Evolutionary conservation across 2,113 vertebrate genomes (phyloP).

Genomic region (Nothoprocta perdicaria): DNA sequence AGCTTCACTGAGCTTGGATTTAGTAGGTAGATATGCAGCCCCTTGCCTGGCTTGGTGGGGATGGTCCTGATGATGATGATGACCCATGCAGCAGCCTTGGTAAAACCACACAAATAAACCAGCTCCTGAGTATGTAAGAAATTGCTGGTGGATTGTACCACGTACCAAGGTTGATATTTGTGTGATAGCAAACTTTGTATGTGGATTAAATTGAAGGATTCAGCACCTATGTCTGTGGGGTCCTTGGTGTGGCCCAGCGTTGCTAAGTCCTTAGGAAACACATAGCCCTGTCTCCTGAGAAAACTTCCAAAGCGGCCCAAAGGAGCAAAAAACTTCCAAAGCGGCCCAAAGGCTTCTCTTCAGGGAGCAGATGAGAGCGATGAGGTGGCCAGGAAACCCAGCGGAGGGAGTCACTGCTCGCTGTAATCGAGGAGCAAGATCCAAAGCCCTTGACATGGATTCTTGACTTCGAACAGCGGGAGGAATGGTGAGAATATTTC

Average conservation of each 20-base stretch:
- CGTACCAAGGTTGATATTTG: no score
- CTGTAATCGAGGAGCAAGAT: slow-evolving; percentile 38
- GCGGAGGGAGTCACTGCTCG: slow-evolving; percentile 9
- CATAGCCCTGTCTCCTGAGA: slow-evolving; percentile 9
- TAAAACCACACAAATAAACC: neutral
- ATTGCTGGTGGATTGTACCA: no score
- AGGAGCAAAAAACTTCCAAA: neutral
- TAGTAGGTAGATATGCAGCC: no score
- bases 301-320: neutral
- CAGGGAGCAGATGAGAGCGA: neutral
- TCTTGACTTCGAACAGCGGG: slow-evolving; percentile 8
- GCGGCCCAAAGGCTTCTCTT: neutral
- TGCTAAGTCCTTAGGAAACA: neutral
- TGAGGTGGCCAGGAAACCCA: neutral
- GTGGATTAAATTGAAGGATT: slow-evolving; percentile 57
- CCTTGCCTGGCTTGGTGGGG: neutral
- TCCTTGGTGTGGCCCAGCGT: neutral
- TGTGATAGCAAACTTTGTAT: neutral
- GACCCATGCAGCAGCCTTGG: neutral
- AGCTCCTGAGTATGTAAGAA: no score
- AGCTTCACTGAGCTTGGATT: neutral
- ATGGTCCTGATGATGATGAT: no score
- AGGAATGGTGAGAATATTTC: neutral
- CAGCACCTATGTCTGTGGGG: slow-evolving; percentile 29
- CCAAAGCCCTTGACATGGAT: slow-evolving; percentile 43